Conservation (phyloP, 2,797 vertebrate species). For the Anniella stebbinsi region DNA sequence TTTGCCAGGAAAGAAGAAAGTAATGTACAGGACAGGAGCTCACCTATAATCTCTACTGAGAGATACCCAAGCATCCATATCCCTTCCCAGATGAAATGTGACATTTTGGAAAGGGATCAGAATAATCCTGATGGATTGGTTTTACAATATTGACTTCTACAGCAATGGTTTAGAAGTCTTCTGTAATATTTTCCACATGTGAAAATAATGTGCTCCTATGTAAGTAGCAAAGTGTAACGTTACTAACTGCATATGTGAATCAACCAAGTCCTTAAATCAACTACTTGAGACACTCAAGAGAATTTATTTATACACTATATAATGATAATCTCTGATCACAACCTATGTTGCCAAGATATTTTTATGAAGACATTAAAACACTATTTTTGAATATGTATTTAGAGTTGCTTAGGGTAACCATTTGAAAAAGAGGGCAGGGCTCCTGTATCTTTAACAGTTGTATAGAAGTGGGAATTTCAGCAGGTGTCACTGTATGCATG, state of each 20-base stretch:
- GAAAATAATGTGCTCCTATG: background rate
- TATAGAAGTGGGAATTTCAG: too few relatives aligned
- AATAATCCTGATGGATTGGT: background rate
- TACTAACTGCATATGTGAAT: background rate
- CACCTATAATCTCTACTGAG: background rate
- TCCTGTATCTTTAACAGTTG: too few relatives aligned
- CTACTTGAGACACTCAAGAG: background rate
- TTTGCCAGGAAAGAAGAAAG: background rate
- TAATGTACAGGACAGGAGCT: background rate
- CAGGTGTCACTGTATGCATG: too few relatives aligned
- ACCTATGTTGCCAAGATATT: background rate
- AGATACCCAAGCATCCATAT: background rate
- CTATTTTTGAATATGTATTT: background rate
- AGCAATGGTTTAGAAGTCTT: slow-evolving; percentile 7
- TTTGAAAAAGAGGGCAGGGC: too few relatives aligned
- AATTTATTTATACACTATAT: background rate
- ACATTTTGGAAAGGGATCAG: background rate
- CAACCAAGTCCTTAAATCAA: background rate
- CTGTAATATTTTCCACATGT: background rate
- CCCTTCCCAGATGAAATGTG: background rate
- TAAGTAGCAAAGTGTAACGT: background rate
- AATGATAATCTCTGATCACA: background rate
- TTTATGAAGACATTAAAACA: background rate
- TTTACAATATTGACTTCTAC: background rate
- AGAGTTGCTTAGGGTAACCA: too few relatives aligned